Base-by-base conservation (phyloP, 2,888 invertebrate genomes). In the Octodonta nipae region DNA sequence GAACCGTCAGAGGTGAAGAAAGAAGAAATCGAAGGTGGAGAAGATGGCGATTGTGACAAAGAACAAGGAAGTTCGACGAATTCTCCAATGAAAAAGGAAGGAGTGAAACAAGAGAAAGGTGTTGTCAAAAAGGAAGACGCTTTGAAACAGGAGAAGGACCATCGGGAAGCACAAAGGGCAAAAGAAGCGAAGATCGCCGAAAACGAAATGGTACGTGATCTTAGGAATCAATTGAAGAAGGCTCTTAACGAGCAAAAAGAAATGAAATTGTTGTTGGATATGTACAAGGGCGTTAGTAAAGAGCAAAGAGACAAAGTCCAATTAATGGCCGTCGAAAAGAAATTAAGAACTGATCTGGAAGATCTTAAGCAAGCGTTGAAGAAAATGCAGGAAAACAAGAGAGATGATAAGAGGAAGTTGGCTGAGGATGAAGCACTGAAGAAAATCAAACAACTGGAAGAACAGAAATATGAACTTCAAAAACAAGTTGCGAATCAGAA, bases 271-370 rank as follows among this genome's bases (percentile, higher is more conserved):
- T 62, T 95, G 7, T 66, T 93, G 40, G 93, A 95, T 59, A 92
- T 92, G 88, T 92, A 93, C 66, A 95, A 93, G 65, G 87, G 89
- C n/a, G 87, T 87, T 5, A 83, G 89, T 36, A 95, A 93, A 59
- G 95, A 95, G 54, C 89, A 91, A 57, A 70, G 93, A 4, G 93
- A 95, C 58, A 93, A 93, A 65, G 92, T 89, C 26, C 88, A 89
- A 64, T 68, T 93, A 35, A 91, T 93, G 92, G 88, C 91, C 0
- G 82, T 85, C 1, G 93, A 95, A 63, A 79, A 91, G 51, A 91
- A 91, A 64, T 74, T 84, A 2, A 65, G 89, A 14, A 82, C 83
- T 33, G 93, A 95, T 58, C 68, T 89, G 1, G 93, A 93, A 38
- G 93, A 93, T 43, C 68, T 89, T 34, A 73, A 82, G 1, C 79